Evolutionary conservation across 2,888 invertebrate species (phyloP).

Genomic region (Hoplodrina ambigua): DNA sequence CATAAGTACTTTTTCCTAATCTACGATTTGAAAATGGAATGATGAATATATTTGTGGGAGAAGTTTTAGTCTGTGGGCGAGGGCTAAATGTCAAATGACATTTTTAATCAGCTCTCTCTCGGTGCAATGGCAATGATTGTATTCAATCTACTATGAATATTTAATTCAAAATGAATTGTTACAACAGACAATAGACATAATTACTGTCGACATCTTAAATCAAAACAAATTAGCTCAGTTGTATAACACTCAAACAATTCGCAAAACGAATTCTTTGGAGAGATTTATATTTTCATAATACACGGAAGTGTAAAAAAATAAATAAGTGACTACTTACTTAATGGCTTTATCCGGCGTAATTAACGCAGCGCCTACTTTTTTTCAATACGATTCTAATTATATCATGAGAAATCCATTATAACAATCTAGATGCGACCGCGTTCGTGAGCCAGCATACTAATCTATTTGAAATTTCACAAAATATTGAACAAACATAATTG

Average conservation of each 20-base stretch:
- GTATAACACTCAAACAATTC: conserved; percentile 50
- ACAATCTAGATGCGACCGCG: conserved; percentile 71
- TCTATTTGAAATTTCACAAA: conserved; percentile 71
- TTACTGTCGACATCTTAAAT: conserved; percentile 44
- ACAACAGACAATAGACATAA: conserved; percentile 54
- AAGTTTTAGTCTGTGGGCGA: conserved; percentile 42
- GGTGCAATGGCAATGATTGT: conserved; percentile 40
- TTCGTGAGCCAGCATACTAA: conserved; percentile 66
- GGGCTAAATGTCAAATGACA: conserved; percentile 50
- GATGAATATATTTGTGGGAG: conserved; percentile 31
- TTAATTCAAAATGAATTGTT: conserved; percentile 45
- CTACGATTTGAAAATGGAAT: conserved; percentile 27
- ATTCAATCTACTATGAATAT: conserved; percentile 48
- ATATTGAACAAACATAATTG: conserved; percentile 86
- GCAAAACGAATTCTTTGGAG: conserved; percentile 39
- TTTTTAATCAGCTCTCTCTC: conserved; percentile 52
- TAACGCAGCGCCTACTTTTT: conserved; percentile 73
- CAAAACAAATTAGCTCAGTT: conserved; percentile 48
- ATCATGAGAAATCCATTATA: conserved; percentile 77
- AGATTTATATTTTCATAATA: conserved; percentile 57
- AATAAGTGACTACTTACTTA: conserved; percentile 63
- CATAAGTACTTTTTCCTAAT: conserved; percentile 20
- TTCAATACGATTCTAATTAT: conserved; percentile 81
- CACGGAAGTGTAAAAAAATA: conserved; percentile 63
- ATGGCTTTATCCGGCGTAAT: conserved; percentile 68